Base-by-base conservation (phyloP, 2,888 invertebrate genomes). In the Stenodera caucasica region DNA sequence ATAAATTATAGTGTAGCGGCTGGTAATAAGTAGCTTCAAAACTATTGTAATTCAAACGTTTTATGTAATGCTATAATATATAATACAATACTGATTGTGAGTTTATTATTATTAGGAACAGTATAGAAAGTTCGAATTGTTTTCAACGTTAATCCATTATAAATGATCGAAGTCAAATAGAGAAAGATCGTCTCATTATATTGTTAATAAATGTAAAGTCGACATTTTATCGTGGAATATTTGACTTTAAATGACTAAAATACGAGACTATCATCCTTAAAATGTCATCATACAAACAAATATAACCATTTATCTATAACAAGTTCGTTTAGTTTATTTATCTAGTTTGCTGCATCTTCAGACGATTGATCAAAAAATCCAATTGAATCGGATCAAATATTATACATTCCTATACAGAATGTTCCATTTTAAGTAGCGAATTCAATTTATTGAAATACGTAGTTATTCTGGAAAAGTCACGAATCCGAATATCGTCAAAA, bases 1-100 rank as follows among this genome's bases (percentile, higher is more conserved):
- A 40, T 58, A 53, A 53, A 53, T 58, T 58, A 53, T 49, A 53
- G 45, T 52, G 45, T 51, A 53, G 53, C 57, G 40, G 53, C 32
- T 45, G 57, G 53, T 52, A 52, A 40, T 30, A 23, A 37, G 26
- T 51, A 57, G 57, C 52, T 57, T 40, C 53, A 18, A 53, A 53
- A 58, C 49, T 53, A n/a, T 45, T 53, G 12, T 52, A 57, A 57
- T 57, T 57, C 37, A 40, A 57, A 57, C 23, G 30, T 6, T 40
- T 45, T 45, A 12, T 15, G 21, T 50, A 57, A 52, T 5, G 14
- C 21, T 35, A n/a, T n/a, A 14, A 12, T 15, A 49, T 56, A 56
- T 15, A 32, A 49, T 12, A 12, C 49, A 55, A 55, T 35, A 15
- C 1, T 26, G 7, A 26, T 26, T 3, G 11, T 49, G 4, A 49